Evolutionary conservation across 1,140 invertebrate genomes (phyloP).

Genomic region (Bombus pyrosoma): DNA sequence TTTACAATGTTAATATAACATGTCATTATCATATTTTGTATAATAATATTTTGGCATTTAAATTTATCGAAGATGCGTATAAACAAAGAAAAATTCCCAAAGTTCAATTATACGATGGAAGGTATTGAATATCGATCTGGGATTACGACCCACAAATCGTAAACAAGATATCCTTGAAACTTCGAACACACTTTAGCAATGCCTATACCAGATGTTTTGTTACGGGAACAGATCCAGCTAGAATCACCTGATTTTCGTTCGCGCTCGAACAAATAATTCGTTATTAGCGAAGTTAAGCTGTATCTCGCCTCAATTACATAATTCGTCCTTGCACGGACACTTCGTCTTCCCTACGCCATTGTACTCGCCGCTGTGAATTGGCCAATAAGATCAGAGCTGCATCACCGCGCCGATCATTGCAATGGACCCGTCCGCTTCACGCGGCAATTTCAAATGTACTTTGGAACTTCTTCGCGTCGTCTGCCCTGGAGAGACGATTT

Average conservation of each 20-base stretch:
- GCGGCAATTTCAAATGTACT: slow-evolving; percentile 32
- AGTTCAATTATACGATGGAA: not conserved
- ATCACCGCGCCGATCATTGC: not conserved
- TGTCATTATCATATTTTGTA: too few relatives aligned
- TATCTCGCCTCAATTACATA: slow-evolving; percentile 22
- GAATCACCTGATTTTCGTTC: slow-evolving; percentile 17
- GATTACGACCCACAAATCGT: not conserved
- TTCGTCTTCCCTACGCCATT: slow-evolving; percentile 22
- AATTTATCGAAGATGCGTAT: not conserved
- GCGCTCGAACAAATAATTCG: slow-evolving; percentile 18
- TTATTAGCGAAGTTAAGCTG: not conserved
- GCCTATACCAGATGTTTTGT: not conserved
- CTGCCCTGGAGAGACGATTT: not conserved
- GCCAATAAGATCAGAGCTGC: slow-evolving; percentile 5
- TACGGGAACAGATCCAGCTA: too few relatives aligned
- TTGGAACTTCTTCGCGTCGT: not conserved
- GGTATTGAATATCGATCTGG: not conserved
- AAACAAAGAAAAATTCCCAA: not conserved
- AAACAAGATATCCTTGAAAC: slow-evolving; percentile 25
- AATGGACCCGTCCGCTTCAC: slow-evolving; percentile 45
- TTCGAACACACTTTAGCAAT: too few relatives aligned
- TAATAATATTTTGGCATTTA: not conserved
- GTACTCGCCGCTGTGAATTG: not conserved
- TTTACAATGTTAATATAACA: too few relatives aligned
- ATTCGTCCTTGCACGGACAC: slow-evolving; percentile 33